These are phyloP conservation scores for Gouania willdenowi DNA, from an alignment of 2,797 vertebrate species.

Conservation along the genomic window DNA sequence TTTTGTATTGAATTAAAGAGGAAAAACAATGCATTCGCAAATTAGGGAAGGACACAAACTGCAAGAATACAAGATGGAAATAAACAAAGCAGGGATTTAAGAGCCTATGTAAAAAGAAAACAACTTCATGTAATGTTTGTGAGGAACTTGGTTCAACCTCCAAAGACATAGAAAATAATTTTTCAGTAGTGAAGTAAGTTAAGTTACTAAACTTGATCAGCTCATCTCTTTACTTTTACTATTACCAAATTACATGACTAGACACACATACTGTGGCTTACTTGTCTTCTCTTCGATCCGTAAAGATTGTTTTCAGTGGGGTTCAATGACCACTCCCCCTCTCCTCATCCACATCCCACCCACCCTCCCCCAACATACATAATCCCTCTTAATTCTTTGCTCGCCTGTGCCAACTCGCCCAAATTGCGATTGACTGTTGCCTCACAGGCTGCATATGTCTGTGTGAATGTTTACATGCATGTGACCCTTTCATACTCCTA, in stretches of 20 bases:
- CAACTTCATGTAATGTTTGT: too few relatives aligned
- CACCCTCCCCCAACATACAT: conserved; percentile 28
- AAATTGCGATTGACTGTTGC: conserved; percentile 75
- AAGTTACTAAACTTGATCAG: too few relatives aligned
- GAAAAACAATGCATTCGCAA: not conserved
- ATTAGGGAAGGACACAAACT: not conserved
- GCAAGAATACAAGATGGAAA: not conserved
- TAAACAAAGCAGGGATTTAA: too few relatives aligned
- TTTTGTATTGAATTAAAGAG: not conserved
- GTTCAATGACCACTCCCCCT: conserved; percentile 13
- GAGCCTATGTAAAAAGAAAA: not conserved
- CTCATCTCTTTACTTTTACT: too few relatives aligned
- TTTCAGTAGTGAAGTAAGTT: too few relatives aligned
- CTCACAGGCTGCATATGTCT: conserved; percentile 34
- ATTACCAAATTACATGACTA: not conserved
- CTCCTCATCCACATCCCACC: conserved; percentile 4
- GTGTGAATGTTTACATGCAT: conserved; percentile 8
- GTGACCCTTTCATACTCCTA: not conserved
- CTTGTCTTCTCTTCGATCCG: too few relatives aligned
- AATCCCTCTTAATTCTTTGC: conserved; percentile 74
- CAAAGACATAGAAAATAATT: too few relatives aligned
- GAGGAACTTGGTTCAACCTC: too few relatives aligned
- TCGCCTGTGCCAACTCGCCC: conserved; percentile 57
- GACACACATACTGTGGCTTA: too few relatives aligned
- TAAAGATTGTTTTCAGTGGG: too few relatives aligned